Percentiles rank a stretch among this genome's conserved stretches.
Evolutionary conservation across 1,140 invertebrate species (phyloP).

Genomic region (Tetragnatha versicolor): DNA sequence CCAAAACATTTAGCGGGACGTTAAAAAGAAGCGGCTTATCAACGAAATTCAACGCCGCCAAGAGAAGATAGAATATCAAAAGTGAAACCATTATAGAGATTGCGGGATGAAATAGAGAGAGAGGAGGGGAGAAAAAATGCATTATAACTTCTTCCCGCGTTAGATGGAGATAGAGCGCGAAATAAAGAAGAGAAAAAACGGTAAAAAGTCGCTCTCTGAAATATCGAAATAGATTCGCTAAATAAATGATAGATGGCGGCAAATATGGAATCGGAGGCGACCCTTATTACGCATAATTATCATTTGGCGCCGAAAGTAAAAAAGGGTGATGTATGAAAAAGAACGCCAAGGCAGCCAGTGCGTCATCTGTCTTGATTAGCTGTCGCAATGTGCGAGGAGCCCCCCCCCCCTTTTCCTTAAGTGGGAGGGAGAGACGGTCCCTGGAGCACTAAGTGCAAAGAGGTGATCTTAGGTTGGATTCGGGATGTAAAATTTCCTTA

Average conservation of each 20-base stretch:
- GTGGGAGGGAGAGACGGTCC: background rate
- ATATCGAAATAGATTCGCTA: slow-evolving; percentile 31
- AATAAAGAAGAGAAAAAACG: background rate
- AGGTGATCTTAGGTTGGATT: background rate
- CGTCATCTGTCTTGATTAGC: slow-evolving; percentile 53
- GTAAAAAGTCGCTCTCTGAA: slow-evolving; percentile 4
- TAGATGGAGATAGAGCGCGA: background rate
- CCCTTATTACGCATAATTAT: slow-evolving; percentile 52
- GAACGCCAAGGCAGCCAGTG: slow-evolving; percentile 43
- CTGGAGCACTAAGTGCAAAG: background rate
- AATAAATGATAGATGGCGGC: slow-evolving; percentile 42
- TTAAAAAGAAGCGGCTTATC: background rate
- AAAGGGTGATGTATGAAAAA: slow-evolving; percentile 41
- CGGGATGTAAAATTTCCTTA: too few relatives aligned
- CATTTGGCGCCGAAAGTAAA: slow-evolving; percentile 22
- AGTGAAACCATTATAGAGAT: slow-evolving; percentile 12
- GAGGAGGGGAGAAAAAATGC: slow-evolving; percentile 6
- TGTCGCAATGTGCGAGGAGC: slow-evolving; percentile 27
- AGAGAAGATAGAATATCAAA: slow-evolving; percentile 18
- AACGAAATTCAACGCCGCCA: slow-evolving; percentile 12
- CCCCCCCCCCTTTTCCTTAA: slow-evolving; percentile 36
- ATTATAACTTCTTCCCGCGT: slow-evolving; percentile 19
- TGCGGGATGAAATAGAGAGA: slow-evolving; percentile 1
- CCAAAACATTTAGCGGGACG: too few relatives aligned
- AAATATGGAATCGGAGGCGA: slow-evolving; percentile 40